These are phyloP conservation scores for Metallyticus violacea DNA, from an alignment of 2,888 invertebrate genomes.

Conservation along the genomic window DNA sequence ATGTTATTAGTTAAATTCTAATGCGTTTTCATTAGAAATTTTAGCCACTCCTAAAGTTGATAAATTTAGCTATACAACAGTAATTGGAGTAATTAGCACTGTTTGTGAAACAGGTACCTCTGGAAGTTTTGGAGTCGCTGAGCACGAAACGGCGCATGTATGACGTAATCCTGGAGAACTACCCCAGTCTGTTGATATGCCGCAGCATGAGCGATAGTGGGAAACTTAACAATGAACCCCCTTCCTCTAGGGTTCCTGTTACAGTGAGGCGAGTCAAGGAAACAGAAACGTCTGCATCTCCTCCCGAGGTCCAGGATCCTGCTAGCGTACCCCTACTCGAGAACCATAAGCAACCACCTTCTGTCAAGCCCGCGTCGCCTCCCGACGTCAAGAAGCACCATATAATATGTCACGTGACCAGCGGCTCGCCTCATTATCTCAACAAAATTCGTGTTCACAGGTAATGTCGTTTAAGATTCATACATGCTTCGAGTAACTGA, in stretches of 20 bases:
- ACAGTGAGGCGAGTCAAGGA: slow-evolving; percentile 43
- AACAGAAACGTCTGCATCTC: background rate
- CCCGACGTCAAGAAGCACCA: slow-evolving; percentile 17
- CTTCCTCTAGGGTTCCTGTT: slow-evolving; percentile 63
- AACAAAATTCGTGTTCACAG: slow-evolving; percentile 61
- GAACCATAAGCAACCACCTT: background rate
- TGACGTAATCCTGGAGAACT: slow-evolving; percentile 68
- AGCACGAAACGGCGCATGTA: slow-evolving; percentile 63
- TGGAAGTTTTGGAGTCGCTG: slow-evolving; percentile 62
- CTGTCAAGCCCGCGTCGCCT: background rate
- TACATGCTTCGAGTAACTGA: no score
- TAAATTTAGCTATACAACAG: no score
- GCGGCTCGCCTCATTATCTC: slow-evolving; percentile 37
- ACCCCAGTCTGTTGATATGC: slow-evolving; percentile 64
- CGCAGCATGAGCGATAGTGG: slow-evolving; percentile 62
- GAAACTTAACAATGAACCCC: slow-evolving; percentile 51
- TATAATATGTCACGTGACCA: background rate
- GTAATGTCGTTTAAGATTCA: slow-evolving; percentile 21
- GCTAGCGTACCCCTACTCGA: background rate
- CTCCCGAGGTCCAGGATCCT: background rate
- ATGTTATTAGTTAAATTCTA: no score
- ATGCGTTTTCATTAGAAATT: no score
- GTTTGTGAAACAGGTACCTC: slow-evolving; percentile 54
- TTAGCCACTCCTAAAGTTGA: no score
- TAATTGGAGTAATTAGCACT: no score